Conservation (phyloP, 2,797 vertebrate genomes). For the Sebastiscus tertius region DNA sequence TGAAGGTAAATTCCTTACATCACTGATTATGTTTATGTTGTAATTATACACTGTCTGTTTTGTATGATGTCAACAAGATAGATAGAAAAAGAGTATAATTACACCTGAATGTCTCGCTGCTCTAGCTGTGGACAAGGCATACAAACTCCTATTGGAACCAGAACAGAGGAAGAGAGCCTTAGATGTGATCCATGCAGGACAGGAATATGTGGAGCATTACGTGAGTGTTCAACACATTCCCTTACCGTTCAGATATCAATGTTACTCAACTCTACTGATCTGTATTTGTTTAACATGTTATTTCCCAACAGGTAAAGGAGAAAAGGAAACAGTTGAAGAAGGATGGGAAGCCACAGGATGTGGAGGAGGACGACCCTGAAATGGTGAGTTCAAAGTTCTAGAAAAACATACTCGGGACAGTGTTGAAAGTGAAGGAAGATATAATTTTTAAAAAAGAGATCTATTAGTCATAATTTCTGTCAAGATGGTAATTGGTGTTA, state of each 20-base stretch:
- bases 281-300: not conserved
- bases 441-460: not conserved
- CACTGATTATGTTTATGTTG: not conserved
- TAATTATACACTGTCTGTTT: not conserved
- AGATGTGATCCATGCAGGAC: constrained; percentile 96
- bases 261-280: not conserved
- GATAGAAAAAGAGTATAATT: not conserved
- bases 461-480: not conserved
- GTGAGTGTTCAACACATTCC: constrained; percentile 79
- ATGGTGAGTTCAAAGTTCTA: constrained; percentile 79
- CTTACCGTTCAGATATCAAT: not conserved
- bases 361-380: constrained; percentile 96
- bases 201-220: constrained; percentile 95
- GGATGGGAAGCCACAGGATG: constrained; percentile 88
- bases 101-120: not conserved
- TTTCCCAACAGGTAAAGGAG: constrained; percentile 88
- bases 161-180: constrained; percentile 97
- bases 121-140: constrained; percentile 97
- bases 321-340: constrained; percentile 98
- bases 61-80: not conserved
- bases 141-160: constrained; percentile 93
- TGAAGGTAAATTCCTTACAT: constrained; percentile 87
- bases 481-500: not conserved
- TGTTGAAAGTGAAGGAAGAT: not conserved
- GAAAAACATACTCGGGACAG: too few species aligned